phyloP scores from a whole-genome alignment of 35 echinoderm and acorn worm species.

The Anneissia japonica region DNA sequence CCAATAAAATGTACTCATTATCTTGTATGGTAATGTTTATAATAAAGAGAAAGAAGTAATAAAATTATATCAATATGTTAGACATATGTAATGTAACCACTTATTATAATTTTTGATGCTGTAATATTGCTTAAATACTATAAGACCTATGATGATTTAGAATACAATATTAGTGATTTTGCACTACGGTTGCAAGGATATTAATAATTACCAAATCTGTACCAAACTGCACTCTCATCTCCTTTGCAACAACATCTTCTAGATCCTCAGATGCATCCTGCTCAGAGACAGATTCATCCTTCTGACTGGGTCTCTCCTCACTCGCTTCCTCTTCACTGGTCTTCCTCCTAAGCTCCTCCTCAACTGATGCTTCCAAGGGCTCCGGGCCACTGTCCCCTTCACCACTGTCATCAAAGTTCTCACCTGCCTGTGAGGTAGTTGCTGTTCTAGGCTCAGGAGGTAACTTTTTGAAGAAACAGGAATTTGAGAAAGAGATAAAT shows the following conservation, averaged over 20 bases:
- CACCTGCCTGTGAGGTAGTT: background rate
- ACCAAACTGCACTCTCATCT: slow-evolving; percentile 60
- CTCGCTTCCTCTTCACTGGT: slow-evolving; percentile 9
- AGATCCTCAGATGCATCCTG: background rate
- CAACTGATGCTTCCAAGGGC: slow-evolving; percentile 21
- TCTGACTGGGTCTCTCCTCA: slow-evolving; percentile 19
- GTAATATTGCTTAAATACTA: too few species aligned
- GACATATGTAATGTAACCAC: too few species aligned
- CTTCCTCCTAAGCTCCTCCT: slow-evolving; percentile 41
- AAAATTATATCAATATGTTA: too few species aligned
- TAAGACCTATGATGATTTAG: too few species aligned
- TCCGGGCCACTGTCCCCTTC: background rate
- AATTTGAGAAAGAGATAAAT: background rate
- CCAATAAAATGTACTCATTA: too few species aligned
- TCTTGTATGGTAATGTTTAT: too few species aligned
- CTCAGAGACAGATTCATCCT: slow-evolving; percentile 30
- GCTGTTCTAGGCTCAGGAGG: background rate
- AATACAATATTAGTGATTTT: too few species aligned
- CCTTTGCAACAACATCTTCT: slow-evolving; percentile 74
- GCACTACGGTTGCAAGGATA: too few species aligned
- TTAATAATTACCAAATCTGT: too few species aligned
- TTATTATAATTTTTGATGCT: too few species aligned
- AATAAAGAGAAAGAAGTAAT: too few species aligned
- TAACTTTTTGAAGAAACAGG: background rate
- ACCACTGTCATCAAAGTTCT: background rate